A percentile compares a stretch with the other conserved stretches of the same genome.
Evolutionary conservation across 2,113 vertebrate genomes (phyloP).

Genomic region (Bufo gargarizans): DNA sequence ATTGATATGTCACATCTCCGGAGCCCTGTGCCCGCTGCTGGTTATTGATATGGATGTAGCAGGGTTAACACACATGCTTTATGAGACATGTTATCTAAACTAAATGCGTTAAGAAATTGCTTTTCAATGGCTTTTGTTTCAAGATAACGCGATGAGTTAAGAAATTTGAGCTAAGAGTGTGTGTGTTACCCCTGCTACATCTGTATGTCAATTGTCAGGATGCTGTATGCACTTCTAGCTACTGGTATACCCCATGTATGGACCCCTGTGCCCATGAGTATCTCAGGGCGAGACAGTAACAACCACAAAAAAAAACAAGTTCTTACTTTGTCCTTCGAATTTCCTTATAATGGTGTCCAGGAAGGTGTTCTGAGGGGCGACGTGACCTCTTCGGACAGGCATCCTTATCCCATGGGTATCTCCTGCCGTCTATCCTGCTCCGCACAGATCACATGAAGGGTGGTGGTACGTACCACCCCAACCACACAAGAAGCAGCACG

Average conservation of each 20-base stretch:
- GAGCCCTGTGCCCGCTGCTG: too few species aligned
- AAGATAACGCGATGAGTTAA: too few species aligned
- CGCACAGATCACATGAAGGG: background rate
- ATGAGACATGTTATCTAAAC: too few species aligned
- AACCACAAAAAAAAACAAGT: background rate
- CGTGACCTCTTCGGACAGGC: slow-evolving; percentile 83
- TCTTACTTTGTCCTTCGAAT: slow-evolving; percentile 88
- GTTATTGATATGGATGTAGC: background rate
- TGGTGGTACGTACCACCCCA: background rate
- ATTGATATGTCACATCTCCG: too few species aligned
- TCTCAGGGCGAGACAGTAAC: background rate
- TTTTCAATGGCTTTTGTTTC: too few species aligned
- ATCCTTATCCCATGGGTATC: slow-evolving; percentile 66
- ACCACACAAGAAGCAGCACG: background rate
- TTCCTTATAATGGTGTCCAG: slow-evolving; percentile 91
- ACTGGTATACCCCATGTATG: background rate
- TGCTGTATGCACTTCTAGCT: too few species aligned
- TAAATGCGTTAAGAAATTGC: too few species aligned
- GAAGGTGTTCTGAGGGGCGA: slow-evolving; percentile 91
- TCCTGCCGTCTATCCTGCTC: background rate
- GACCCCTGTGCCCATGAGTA: background rate
- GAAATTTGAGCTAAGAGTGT: too few species aligned
- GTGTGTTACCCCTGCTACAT: too few species aligned
- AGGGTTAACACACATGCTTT: too few species aligned
- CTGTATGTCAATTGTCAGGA: too few species aligned